These are phyloP conservation scores for Meloidogyne chitwoodi DNA, from an alignment of 1,140 invertebrate species.

Conservation along the genomic window DNA sequence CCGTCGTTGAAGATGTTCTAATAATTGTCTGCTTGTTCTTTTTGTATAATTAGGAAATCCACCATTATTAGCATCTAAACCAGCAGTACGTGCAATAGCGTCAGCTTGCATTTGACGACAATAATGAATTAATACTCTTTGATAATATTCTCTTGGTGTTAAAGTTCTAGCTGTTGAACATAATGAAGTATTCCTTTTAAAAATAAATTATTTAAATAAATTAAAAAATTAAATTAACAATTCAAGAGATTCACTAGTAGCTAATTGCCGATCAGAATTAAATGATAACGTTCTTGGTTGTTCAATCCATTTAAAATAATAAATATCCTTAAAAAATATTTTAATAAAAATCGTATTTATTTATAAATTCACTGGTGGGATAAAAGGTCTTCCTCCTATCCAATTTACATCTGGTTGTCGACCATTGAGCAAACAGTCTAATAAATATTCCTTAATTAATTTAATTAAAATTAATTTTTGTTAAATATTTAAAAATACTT, in stretches of 20 bases:
- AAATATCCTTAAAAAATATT: slow-evolving; percentile 41
- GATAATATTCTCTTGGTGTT: slow-evolving; percentile 59
- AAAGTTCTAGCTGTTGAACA: slow-evolving; percentile 25
- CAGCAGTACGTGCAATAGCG: slow-evolving; percentile 7
- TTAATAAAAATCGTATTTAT: background rate
- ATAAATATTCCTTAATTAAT: slow-evolving; percentile 51
- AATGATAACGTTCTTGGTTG: slow-evolving; percentile 56
- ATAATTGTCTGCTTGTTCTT: background rate
- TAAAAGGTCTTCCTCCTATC: slow-evolving; percentile 56
- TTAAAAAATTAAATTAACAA: too few relatives aligned
- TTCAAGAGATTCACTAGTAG: slow-evolving; percentile 50
- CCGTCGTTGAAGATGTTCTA: background rate
- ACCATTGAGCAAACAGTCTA: slow-evolving; percentile 58
- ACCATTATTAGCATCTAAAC: background rate
- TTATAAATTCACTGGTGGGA: slow-evolving; percentile 39
- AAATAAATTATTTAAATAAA: slow-evolving; percentile 1
- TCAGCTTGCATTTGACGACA: slow-evolving; percentile 34
- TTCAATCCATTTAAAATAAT: slow-evolving; percentile 60
- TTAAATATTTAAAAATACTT: slow-evolving; percentile 25
- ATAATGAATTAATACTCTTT: slow-evolving; percentile 54
- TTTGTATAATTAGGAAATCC: background rate
- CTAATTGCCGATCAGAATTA: slow-evolving; percentile 56
- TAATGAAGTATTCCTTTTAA: slow-evolving; percentile 3
- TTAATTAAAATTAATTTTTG: background rate
- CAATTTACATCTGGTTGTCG: slow-evolving; percentile 60